phyloP scores from a whole-genome alignment of 2,797 vertebrate species.

The Gila robusta region DNA sequence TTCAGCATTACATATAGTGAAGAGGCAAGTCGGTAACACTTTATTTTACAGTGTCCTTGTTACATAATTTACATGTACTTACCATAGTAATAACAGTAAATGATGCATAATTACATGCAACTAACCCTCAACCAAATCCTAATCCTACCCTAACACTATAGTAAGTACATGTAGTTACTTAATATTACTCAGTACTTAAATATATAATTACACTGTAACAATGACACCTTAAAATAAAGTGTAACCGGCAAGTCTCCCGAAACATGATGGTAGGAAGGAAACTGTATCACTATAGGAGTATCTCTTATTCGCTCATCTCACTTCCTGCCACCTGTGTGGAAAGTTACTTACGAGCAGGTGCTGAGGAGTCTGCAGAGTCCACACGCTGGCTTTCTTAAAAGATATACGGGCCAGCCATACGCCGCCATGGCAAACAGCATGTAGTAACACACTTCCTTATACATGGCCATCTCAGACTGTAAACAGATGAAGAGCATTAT shows the following conservation, averaged over 20 bases:
- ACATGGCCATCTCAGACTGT: slow-evolving; percentile 95
- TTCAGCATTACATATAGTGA: slow-evolving; percentile 24
- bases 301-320: background rate
- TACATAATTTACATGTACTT: too few relatives aligned
- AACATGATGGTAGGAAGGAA: background rate
- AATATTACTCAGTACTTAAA: too few relatives aligned
- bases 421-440: slow-evolving; percentile 98
- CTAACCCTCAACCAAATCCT: too few relatives aligned
- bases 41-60: too few relatives aligned
- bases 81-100: too few relatives aligned
- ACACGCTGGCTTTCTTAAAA: slow-evolving; percentile 95
- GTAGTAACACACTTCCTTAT: slow-evolving; percentile 98
- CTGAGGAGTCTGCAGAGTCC: slow-evolving; percentile 94
- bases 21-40: too few relatives aligned
- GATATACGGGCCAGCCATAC: slow-evolving; percentile 99
- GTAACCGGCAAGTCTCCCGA: background rate
- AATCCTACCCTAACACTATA: too few relatives aligned
- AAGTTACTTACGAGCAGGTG: slow-evolving; percentile 93
- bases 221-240: too few relatives aligned
- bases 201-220: too few relatives aligned
- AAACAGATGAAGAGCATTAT: background rate
- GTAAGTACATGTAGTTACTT: too few relatives aligned
- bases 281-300: background rate
- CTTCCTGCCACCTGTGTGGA: background rate
- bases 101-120: too few relatives aligned